Percentiles rank a stretch among this genome's conserved stretches.
These are phyloP conservation scores for Limnodromus scolopaceus DNA, from an alignment of 2,797 vertebrate genomes.

Conservation along the genomic window DNA sequence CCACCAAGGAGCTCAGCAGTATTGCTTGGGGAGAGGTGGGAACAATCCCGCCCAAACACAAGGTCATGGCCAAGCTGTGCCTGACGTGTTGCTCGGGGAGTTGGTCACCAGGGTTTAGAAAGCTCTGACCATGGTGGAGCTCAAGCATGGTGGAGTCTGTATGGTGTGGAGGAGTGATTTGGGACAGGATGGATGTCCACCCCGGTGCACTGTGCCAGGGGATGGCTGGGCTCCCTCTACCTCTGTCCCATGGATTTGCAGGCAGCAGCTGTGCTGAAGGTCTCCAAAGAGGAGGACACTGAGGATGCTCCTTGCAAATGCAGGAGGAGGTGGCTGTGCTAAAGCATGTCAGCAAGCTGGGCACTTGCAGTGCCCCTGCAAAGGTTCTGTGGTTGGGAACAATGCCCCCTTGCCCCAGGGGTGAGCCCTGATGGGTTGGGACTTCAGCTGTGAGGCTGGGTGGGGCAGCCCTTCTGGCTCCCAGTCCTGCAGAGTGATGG, in stretches of 20 bases:
- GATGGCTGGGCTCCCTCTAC: background rate
- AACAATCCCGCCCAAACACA: background rate
- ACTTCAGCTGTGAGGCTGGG: background rate
- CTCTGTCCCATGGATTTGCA: background rate
- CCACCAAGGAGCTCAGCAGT: background rate
- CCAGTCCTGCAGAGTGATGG: background rate
- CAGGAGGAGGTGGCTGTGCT: background rate
- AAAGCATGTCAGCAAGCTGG: background rate
- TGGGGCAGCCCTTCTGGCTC: no score
- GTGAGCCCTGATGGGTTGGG: background rate
- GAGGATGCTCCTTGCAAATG: background rate
- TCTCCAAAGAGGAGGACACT: background rate
- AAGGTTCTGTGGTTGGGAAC: background rate
- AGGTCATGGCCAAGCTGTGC: background rate
- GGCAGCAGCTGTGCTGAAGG: fast-evolving
- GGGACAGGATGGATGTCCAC: background rate
- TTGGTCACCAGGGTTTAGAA: background rate
- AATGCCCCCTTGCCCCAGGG: background rate
- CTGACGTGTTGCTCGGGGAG: background rate
- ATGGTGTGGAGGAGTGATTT: background rate
- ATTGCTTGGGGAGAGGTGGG: background rate
- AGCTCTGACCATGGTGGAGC: background rate
- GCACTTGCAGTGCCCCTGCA: background rate
- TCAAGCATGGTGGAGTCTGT: background rate
- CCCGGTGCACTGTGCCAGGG: background rate